A percentile compares a stretch with the other conserved stretches of the same genome.
Evolutionary conservation across 2,797 vertebrate genomes (phyloP).

Genomic region (Acanthis flammea): DNA sequence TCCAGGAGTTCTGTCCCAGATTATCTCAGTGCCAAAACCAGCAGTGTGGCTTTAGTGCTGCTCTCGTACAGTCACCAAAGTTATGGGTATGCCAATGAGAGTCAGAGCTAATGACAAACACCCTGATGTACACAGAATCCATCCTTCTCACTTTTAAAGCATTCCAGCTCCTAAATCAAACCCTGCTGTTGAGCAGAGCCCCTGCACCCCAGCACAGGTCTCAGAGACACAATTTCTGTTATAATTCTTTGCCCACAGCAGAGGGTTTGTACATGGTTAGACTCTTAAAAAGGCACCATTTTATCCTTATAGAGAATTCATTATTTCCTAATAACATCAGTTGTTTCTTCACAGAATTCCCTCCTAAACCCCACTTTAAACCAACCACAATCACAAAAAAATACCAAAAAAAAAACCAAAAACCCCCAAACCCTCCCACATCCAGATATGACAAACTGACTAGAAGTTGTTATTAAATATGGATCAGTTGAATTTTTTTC

Average conservation of each 20-base stretch:
- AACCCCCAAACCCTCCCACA: accelerated
- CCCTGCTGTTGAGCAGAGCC: not conserved
- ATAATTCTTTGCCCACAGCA: not conserved
- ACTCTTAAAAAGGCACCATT: not conserved
- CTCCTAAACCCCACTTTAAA: accelerated
- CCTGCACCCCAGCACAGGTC: not conserved
- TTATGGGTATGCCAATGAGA: not conserved
- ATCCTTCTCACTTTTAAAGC: not conserved
- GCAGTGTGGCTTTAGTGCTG: not conserved
- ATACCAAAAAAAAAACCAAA: not conserved
- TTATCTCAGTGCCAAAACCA: not conserved
- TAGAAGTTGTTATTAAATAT: not conserved
- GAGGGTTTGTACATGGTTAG: not conserved
- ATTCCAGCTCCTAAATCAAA: not conserved
- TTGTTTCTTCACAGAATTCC: not conserved
- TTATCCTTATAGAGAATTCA: not conserved
- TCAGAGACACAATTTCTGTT: not conserved
- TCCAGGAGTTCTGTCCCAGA: not conserved
- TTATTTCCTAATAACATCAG: not conserved
- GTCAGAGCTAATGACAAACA: not conserved
- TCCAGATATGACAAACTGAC: not conserved
- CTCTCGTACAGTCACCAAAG: not conserved
- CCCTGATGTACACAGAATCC: not conserved
- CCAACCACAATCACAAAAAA: not conserved
- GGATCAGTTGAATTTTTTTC: not conserved